Base-by-base conservation (phyloP, 2,888 invertebrate genomes). In the Criorhina ranunculi region DNA sequence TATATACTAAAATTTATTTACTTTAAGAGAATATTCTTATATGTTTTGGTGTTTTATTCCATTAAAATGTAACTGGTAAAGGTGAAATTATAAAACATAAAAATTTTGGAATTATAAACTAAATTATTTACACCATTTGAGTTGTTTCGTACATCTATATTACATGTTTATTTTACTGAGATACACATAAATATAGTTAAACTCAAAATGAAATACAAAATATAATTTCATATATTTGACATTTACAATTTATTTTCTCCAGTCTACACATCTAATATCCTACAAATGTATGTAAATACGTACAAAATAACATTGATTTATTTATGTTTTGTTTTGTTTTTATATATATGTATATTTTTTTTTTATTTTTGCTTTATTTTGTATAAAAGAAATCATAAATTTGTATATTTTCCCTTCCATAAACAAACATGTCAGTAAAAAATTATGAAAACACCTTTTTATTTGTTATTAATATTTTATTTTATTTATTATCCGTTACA, bases 221-320 rank as follows among this genome's bases (percentile, higher is more conserved):
- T 79, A 53, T 69, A 69, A 83, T 49, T 62, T 46, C 35, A 62
- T 60, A 80, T 80, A 70, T 76, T 80, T 53, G 75, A 85, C 85
- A 80, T 76, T 85, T 66, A 76, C 51, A 69, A 85, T 75, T 80
- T 19, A 76, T 85, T 69, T 64, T 59, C 62, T 24, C 83, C 72
- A 75, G 75, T 85, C 80, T 85, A 85, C 85, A 85, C 85, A 85
- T 80, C 75, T 76, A 85, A 75, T 80, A 80, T 51, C 85, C 85
- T 85, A 85, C 85, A 75, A 62, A 78, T 80, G 69, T 85, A 85
- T 85, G 85, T 85, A 85, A 85, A 85, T 85, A 85, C 85, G 85
- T 85, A 85, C 79, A 85, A 85, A 85, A 85, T 85, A 85, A 85
- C 85, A 85, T 70, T 80, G 42, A 85, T 85, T 85, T 77, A 64